A percentile compares a stretch with the other conserved stretches of the same genome.
phyloP scores from a whole-genome alignment of 2,888 invertebrate genomes.

The Protonemura montana region DNA sequence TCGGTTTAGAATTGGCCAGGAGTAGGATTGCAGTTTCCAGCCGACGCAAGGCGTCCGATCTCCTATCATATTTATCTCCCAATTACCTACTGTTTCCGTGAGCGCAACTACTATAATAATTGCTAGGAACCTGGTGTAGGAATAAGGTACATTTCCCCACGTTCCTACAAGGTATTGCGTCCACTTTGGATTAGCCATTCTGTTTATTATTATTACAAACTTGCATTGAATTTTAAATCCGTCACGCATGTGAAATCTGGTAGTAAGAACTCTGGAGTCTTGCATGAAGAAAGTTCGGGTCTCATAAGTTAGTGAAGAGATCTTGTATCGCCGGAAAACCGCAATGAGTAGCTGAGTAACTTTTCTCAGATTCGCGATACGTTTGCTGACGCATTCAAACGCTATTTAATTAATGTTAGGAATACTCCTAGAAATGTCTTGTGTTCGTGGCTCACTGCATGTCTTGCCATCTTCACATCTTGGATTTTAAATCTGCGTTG shows the following conservation, averaged over 20 bases:
- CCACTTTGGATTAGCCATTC: background rate
- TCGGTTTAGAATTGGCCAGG: too few species aligned
- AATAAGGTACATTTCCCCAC: background rate
- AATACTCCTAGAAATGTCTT: too few species aligned
- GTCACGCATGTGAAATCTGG: slow-evolving; percentile 12
- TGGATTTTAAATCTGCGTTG: too few species aligned
- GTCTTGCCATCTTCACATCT: too few species aligned
- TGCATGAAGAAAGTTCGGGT: background rate
- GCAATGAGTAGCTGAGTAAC: background rate
- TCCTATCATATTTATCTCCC: background rate
- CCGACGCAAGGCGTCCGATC: too few species aligned
- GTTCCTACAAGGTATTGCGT: background rate
- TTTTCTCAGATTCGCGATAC: too few species aligned
- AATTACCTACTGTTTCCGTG: background rate
- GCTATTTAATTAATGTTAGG: too few species aligned
- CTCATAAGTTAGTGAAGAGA: background rate
- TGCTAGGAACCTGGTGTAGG: background rate
- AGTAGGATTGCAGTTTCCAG: too few species aligned
- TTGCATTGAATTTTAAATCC: background rate
- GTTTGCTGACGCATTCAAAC: too few species aligned
- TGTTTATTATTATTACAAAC: background rate
- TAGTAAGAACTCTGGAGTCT: background rate
- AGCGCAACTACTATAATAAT: background rate
- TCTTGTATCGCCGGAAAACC: background rate
- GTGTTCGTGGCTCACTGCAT: too few species aligned